Evolutionary conservation across 92 coral and sea anemone genomes (phyloP).

Genomic region (Micromussa lordhowensis): DNA sequence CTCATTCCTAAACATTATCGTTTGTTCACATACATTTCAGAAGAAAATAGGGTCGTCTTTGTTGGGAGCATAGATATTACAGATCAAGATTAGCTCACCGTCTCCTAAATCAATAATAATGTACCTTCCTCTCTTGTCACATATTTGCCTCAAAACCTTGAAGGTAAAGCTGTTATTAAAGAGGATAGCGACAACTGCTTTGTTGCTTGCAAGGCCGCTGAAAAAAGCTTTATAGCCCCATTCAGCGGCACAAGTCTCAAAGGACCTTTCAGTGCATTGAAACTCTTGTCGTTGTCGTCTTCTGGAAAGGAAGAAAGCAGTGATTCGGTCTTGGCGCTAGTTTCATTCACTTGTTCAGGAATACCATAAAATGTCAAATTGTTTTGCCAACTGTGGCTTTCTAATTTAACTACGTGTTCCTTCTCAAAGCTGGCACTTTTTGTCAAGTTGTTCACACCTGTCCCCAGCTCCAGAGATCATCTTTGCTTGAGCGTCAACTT

Average conservation of each 20-base stretch:
- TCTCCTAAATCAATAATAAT: too few species aligned
- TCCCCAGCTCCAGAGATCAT: constrained; percentile 7
- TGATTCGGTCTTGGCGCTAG: constrained; percentile 4
- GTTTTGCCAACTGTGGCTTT: constrained; percentile 26
- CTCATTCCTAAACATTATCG: not conserved
- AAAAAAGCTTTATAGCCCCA: too few species aligned
- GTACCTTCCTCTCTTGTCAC: too few species aligned
- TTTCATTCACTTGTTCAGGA: not conserved
- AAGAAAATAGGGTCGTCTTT: constrained; percentile 6
- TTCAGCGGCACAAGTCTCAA: too few species aligned
- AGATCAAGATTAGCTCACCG: too few species aligned
- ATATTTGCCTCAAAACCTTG: too few species aligned
- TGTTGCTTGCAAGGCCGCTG: too few species aligned
- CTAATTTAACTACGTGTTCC: constrained; percentile 14
- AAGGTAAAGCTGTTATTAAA: too few species aligned
- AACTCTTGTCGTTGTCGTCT: constrained; percentile 19
- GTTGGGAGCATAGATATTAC: constrained; percentile 14
- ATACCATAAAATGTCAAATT: not conserved
- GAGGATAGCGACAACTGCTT: too few species aligned
- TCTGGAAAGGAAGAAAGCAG: not conserved
- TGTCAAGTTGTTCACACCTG: constrained; percentile 4
- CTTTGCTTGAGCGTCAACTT: constrained; percentile 21
- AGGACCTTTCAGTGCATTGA: too few species aligned
- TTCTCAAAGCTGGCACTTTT: constrained; percentile 18
- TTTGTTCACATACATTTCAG: not conserved